A percentile compares a stretch with the other conserved stretches of the same genome.
Conservation (phyloP, 2,888 invertebrate species). For the Xylota sylvarum region DNA sequence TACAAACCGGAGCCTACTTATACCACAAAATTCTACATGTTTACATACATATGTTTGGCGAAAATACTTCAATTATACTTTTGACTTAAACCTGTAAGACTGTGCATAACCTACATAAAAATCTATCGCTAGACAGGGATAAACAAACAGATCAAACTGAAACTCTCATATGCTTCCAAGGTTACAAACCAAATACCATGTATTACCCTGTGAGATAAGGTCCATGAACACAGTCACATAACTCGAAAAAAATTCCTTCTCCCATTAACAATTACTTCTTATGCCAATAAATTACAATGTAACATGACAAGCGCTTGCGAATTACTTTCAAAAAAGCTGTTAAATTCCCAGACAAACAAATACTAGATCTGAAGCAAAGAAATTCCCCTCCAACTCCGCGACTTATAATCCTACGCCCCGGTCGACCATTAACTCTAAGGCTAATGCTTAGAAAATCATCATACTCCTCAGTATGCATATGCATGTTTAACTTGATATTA, state of each 20-base stretch:
- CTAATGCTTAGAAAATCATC: not conserved
- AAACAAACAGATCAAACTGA: not conserved
- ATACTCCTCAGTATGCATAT: not conserved
- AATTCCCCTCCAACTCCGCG: slow-evolving; percentile 11
- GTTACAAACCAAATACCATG: slow-evolving; percentile 13
- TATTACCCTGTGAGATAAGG: slow-evolving; percentile 6
- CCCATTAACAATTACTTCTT: not conserved
- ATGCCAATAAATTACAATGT: slow-evolving; percentile 45
- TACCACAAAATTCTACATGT: too few relatives aligned
- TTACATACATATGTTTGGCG: too few relatives aligned
- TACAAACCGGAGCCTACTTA: too few relatives aligned
- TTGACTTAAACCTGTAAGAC: too few relatives aligned
- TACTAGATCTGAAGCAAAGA: slow-evolving; percentile 16
- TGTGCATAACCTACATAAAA: too few relatives aligned
- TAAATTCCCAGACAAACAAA: slow-evolving; percentile 44
- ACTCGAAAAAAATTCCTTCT: slow-evolving; percentile 25
- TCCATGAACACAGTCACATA: slow-evolving; percentile 16
- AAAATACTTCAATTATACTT: too few relatives aligned
- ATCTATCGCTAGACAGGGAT: too few relatives aligned
- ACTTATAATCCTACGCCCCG: slow-evolving; percentile 11
- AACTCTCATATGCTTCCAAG: slow-evolving; percentile 30
- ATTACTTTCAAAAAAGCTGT: slow-evolving; percentile 51
- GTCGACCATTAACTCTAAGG: not conserved
- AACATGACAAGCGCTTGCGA: slow-evolving; percentile 46
- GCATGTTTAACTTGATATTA: slow-evolving; percentile 51